These are phyloP conservation scores for Exocentrus adspersus DNA, from an alignment of 2,888 invertebrate genomes.

Conservation along the genomic window DNA sequence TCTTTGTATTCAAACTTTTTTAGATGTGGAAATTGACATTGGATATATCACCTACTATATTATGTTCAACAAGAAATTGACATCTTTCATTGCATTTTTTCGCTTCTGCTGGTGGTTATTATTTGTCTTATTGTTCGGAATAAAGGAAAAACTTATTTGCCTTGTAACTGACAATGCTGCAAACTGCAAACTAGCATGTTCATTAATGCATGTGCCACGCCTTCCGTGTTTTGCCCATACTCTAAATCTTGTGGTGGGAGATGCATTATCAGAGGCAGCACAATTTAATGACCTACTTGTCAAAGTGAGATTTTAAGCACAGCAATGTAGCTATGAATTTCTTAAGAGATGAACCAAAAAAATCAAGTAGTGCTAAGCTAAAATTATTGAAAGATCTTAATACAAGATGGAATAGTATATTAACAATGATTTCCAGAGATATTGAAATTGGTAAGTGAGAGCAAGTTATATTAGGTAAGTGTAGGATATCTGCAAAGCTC, in stretches of 20 bases:
- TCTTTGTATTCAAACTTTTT: too few species aligned
- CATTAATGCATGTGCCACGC: background rate
- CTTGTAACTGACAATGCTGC: background rate
- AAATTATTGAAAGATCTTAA: slow-evolving; percentile 9
- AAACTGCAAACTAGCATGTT: background rate
- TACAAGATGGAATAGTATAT: slow-evolving; percentile 20
- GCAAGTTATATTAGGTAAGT: background rate
- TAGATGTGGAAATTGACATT: too few species aligned
- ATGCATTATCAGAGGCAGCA: background rate
- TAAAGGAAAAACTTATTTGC: background rate
- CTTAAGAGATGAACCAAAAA: slow-evolving; percentile 3
- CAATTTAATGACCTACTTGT: background rate
- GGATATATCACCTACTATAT: too few species aligned
- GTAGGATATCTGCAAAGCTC: slow-evolving; percentile 1
- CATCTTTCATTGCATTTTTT: too few species aligned
- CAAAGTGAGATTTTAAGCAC: background rate
- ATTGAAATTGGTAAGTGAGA: slow-evolving; percentile 7
- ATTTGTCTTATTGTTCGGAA: too few species aligned
- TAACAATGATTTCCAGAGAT: slow-evolving; percentile 8
- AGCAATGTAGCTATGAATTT: slow-evolving; percentile 1
- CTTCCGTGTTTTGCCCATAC: slow-evolving; percentile 1
- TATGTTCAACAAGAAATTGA: too few species aligned
- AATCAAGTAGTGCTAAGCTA: background rate
- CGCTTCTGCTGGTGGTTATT: too few species aligned
- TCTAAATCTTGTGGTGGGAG: background rate